These are phyloP conservation scores for Eidolon helvum DNA, from an alignment of 2,113 vertebrate genomes.

Conservation along the genomic window DNA sequence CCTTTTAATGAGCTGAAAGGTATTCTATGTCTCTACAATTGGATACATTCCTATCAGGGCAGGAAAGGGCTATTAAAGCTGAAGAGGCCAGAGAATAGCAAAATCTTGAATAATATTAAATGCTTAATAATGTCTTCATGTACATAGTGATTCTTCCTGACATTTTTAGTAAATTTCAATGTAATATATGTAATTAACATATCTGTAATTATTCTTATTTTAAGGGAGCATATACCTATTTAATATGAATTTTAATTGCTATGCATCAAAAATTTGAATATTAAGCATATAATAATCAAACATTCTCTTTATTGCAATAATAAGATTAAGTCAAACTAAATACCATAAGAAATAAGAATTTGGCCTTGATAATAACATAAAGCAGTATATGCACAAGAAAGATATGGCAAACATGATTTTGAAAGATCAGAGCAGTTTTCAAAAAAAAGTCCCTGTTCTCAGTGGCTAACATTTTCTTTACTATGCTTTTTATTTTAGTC, in stretches of 20 bases:
- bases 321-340: neutral
- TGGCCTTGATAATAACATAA: neutral
- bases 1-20: slow-evolving; percentile 55
- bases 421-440: neutral
- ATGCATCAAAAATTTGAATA: neutral
- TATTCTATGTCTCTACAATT: slow-evolving; percentile 31
- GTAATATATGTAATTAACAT: neutral
- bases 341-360: neutral
- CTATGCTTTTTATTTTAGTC: neutral
- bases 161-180: neutral
- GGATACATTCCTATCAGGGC: slow-evolving; percentile 19
- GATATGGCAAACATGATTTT: neutral
- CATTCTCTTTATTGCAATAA: neutral
- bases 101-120: slow-evolving; percentile 34
- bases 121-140: slow-evolving; percentile 41
- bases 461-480: neutral
- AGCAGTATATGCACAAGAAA: neutral
- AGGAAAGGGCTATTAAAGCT: slow-evolving; percentile 33
- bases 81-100: neutral
- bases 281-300: neutral
- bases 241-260: neutral
- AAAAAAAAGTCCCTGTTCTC: neutral
- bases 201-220: neutral
- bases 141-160: neutral
- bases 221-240: neutral